Percentiles rank a stretch among this genome's conserved stretches.
Conservation (phyloP, 2,797 vertebrate genomes). For the Semotilus atromaculatus region DNA sequence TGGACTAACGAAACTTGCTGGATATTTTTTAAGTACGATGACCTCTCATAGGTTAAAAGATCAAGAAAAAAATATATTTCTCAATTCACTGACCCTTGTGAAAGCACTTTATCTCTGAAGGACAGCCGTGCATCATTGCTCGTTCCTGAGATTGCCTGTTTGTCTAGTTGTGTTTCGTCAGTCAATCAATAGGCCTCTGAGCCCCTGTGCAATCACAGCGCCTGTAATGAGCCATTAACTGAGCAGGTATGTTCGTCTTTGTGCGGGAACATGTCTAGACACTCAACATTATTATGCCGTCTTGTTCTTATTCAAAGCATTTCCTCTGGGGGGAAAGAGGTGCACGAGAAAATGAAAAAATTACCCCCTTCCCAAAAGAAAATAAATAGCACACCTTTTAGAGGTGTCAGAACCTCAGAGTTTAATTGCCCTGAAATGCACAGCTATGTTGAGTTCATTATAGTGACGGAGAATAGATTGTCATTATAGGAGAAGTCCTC, state of each 20-base stretch:
- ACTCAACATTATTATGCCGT: constrained; percentile 1
- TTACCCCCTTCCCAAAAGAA: constrained; percentile 2
- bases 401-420: neutral
- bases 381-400: constrained; percentile 6
- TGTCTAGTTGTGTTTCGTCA: neutral
- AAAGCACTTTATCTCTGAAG: neutral
- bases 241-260: neutral
- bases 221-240: constrained; percentile 42
- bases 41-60: too few species aligned
- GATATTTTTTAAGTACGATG: too few species aligned
- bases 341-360: constrained; percentile 31
- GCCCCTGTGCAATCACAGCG: neutral
- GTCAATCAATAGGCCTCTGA: neutral
- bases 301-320: neutral
- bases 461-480: neutral
- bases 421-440: constrained; percentile 24
- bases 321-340: neutral
- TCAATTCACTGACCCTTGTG: neutral
- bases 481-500: neutral
- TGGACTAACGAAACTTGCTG: too few species aligned
- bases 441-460: constrained; percentile 26
- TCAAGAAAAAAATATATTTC: too few species aligned
- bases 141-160: neutral
- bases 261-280: neutral
- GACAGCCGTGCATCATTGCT: neutral